These are phyloP conservation scores for Spodoptera frugiperda DNA, from an alignment of 1,140 invertebrate genomes.

Conservation along the genomic window DNA sequence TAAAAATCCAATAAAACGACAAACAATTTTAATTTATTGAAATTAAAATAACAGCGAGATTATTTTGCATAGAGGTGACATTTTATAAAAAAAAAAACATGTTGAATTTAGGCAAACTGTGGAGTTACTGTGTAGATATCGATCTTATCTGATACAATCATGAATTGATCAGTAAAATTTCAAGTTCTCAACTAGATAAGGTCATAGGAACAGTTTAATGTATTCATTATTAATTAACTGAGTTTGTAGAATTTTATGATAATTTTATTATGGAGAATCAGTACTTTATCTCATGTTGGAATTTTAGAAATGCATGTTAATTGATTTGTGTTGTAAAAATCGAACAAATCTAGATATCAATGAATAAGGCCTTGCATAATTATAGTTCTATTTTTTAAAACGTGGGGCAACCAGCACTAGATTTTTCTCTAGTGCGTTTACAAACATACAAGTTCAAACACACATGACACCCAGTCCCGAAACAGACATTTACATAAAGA, in stretches of 20 bases:
- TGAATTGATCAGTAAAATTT: neutral
- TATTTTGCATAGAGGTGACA: neutral
- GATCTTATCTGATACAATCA: neutral
- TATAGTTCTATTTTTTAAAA: too few relatives aligned
- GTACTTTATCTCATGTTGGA: neutral
- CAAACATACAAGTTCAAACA: too few relatives aligned
- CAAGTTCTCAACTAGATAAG: neutral
- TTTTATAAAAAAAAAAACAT: neutral
- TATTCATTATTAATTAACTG: slow-evolving; percentile 14
- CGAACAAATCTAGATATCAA: too few relatives aligned
- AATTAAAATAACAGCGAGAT: neutral
- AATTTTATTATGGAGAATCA: neutral
- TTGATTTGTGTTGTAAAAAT: neutral
- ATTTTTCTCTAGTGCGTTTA: too few relatives aligned
- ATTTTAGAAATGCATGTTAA: neutral
- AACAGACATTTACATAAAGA: too few relatives aligned
- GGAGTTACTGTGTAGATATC: neutral
- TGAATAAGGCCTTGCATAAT: too few relatives aligned
- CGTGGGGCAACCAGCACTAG: too few relatives aligned
- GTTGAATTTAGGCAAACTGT: neutral
- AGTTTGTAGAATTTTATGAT: slow-evolving; percentile 1
- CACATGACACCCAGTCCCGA: too few relatives aligned
- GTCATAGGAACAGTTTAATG: neutral
- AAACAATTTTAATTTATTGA: slow-evolving; percentile 3
- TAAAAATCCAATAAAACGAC: neutral